Conservation (phyloP, 2,888 invertebrate species). For the Xestia xanthographa region DNA sequence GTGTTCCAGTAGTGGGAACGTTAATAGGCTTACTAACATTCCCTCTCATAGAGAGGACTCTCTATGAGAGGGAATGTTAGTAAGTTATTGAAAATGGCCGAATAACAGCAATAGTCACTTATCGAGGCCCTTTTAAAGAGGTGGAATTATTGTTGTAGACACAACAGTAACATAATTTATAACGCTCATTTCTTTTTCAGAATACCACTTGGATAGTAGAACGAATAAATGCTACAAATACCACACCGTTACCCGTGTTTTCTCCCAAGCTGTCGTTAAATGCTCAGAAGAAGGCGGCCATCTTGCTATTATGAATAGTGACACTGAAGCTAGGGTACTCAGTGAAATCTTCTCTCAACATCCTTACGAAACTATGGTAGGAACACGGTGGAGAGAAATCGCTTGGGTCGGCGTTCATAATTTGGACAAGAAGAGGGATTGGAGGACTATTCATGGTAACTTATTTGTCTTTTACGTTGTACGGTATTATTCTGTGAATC, state of each 20-base stretch:
- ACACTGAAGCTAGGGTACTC: slow-evolving; percentile 12
- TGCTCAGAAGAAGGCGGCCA: slow-evolving; percentile 21
- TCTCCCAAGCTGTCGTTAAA: background rate
- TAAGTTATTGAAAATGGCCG: too few relatives aligned
- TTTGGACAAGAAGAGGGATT: background rate
- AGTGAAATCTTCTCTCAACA: background rate
- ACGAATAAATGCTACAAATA: slow-evolving; percentile 22
- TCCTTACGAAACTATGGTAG: background rate
- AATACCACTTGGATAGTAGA: slow-evolving; percentile 2
- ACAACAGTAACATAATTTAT: background rate
- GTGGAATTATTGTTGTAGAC: background rate
- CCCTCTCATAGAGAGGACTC: too few relatives aligned
- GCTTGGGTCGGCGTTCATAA: background rate
- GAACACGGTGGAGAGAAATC: background rate
- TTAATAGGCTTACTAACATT: too few relatives aligned
- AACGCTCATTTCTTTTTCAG: background rate
- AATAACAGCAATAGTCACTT: background rate
- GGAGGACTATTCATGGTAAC: slow-evolving; percentile 23
- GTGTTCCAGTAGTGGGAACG: too few relatives aligned
- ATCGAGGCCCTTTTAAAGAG: background rate
- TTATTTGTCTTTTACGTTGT: background rate
- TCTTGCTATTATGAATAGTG: slow-evolving; percentile 23
- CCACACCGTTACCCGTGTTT: background rate
- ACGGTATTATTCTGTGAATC: background rate
- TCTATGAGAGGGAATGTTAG: too few relatives aligned